Evolutionary conservation across 2,113 vertebrate species (phyloP).

Genomic region (Australoheros scitulus): DNA sequence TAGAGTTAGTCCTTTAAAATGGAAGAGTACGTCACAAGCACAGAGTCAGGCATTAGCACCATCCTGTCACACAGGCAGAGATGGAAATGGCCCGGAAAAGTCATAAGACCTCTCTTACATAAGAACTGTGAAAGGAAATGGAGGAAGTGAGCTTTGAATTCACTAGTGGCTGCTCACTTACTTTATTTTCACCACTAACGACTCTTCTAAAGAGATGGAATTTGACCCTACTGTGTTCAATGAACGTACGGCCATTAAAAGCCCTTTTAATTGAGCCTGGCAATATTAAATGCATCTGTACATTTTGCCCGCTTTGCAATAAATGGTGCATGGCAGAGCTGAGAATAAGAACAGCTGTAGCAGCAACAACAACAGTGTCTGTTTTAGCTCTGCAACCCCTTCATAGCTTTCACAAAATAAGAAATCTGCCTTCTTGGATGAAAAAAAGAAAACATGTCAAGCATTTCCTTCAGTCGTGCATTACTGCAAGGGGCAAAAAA

Average conservation of each 20-base stretch:
- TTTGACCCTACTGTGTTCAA: constrained; percentile 38
- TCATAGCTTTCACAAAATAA: constrained; percentile 39
- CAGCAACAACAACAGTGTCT: constrained; percentile 21
- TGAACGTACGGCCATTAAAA: constrained; percentile 44
- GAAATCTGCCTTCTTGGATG: constrained; percentile 15
- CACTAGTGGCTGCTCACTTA: constrained; percentile 35
- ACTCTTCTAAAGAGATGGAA: constrained; percentile 31
- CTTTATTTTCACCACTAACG: constrained; percentile 37
- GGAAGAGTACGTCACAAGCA: constrained; percentile 56
- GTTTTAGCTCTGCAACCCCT: constrained; percentile 16
- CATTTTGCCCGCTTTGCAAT: constrained; percentile 52
- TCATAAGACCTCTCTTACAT: constrained; percentile 66
- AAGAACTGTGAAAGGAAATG: constrained; percentile 54
- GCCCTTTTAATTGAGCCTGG: constrained; percentile 58
- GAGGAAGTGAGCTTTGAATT: constrained; percentile 55
- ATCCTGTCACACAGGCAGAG: constrained; percentile 34
- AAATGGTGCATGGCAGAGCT: constrained; percentile 60
- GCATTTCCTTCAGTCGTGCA: constrained; percentile 52
- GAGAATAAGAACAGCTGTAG: constrained; percentile 63
- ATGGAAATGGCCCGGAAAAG: constrained; percentile 52
- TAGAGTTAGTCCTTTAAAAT: constrained; percentile 41
- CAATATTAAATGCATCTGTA: constrained; percentile 34
- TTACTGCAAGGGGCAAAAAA: constrained; percentile 49
- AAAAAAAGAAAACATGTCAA: constrained; percentile 15
- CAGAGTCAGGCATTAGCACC: constrained; percentile 43